Percentiles rank a stretch among this genome's conserved stretches.
phyloP scores from a whole-genome alignment of 2,113 vertebrate genomes.

The Cervus canadensis region DNA sequence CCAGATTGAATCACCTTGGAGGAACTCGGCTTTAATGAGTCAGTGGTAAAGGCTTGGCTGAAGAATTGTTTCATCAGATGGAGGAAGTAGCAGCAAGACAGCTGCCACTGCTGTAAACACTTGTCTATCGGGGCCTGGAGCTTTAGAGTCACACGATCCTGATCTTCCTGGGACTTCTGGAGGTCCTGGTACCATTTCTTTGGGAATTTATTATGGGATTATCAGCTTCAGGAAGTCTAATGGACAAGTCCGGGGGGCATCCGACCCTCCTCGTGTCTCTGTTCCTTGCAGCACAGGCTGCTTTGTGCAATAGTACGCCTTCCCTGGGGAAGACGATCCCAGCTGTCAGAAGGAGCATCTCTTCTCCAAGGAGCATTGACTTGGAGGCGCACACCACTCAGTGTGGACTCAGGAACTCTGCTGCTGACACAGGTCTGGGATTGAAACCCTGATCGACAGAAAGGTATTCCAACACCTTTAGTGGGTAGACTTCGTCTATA shows the following conservation, averaged over 20 bases:
- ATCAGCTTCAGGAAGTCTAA: background rate
- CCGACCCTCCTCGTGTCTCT: background rate
- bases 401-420: background rate
- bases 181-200: background rate
- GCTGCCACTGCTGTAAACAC: background rate
- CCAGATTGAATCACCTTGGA: background rate
- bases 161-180: background rate
- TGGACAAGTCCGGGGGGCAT: background rate
- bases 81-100: background rate
- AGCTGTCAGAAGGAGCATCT: background rate
- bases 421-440: background rate
- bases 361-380: background rate
- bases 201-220: background rate
- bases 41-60: background rate
- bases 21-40: background rate
- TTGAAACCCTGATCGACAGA: background rate
- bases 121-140: background rate
- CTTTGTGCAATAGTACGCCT: background rate
- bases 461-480: background rate
- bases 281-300: background rate
- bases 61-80: background rate
- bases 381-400: no score
- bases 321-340: background rate
- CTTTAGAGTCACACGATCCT: background rate
- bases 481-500: background rate